Conservation (phyloP, 2,113 vertebrate species). For the Terrapene triunguis region DNA sequence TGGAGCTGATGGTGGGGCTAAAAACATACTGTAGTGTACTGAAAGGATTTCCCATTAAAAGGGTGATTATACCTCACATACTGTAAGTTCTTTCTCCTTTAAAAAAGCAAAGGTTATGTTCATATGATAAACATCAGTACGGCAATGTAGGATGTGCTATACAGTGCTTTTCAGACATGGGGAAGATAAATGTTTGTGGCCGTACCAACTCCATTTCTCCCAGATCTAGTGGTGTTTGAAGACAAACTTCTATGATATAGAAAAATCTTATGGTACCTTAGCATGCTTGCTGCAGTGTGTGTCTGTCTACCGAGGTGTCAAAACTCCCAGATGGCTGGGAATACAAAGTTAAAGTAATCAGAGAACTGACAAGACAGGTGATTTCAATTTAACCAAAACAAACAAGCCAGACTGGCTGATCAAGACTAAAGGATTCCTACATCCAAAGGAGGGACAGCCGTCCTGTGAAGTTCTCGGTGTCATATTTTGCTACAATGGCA, state of each 20-base stretch:
- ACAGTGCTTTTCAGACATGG: background rate
- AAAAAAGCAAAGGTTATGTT: background rate
- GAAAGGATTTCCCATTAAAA: background rate
- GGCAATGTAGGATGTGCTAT: fast-evolving
- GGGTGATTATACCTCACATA: background rate
- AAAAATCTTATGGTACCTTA: background rate
- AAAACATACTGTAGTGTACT: too few species aligned
- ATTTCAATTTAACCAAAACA: background rate
- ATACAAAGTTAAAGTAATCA: background rate
- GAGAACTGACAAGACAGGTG: background rate
- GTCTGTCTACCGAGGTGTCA: background rate
- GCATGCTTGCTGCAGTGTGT: background rate
- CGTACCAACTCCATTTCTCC: background rate
- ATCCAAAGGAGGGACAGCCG: background rate
- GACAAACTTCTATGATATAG: background rate
- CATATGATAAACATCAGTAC: background rate
- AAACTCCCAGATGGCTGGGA: background rate
- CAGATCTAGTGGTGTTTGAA: background rate
- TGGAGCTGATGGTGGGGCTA: too few species aligned
- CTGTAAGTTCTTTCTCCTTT: background rate
- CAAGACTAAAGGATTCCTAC: background rate
- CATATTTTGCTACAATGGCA: background rate
- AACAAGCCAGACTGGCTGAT: fast-evolving
- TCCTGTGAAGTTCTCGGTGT: background rate
- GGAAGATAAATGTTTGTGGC: background rate